Conservation (phyloP, 2,797 vertebrate species). For the Tiaroga cobitis region DNA sequence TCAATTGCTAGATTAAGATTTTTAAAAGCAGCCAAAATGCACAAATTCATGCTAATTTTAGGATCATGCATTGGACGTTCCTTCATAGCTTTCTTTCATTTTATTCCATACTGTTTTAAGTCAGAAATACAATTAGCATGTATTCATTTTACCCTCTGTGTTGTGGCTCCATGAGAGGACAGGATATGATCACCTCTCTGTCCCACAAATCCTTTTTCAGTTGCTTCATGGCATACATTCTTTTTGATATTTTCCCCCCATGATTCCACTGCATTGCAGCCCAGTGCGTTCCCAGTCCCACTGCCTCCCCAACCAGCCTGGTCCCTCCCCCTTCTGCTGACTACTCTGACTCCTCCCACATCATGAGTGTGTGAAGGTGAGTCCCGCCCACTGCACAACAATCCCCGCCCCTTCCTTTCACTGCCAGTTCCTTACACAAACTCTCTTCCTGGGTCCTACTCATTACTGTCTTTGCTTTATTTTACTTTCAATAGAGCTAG, state of each 20-base stretch:
- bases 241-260: slow-evolving; percentile 38
- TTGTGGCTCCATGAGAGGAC: slow-evolving; percentile 33
- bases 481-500: slow-evolving; percentile 35
- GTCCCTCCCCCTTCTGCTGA: slow-evolving; percentile 83
- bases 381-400: slow-evolving; percentile 62
- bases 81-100: slow-evolving; percentile 10
- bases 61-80: slow-evolving; percentile 1
- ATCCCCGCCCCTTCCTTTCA: slow-evolving; percentile 11
- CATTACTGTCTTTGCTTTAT: slow-evolving; percentile 31
- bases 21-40: neutral
- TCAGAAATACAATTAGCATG: neutral
- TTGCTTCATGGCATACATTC: slow-evolving; percentile 40
- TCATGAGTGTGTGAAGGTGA: slow-evolving; percentile 87
- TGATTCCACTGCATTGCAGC: slow-evolving; percentile 79
- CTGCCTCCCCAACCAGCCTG: slow-evolving; percentile 87
- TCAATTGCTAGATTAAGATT: slow-evolving; percentile 10
- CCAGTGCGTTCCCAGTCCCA: slow-evolving; percentile 87
- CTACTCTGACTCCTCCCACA: slow-evolving; percentile 80
- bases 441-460: slow-evolving; percentile 37
- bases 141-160: slow-evolving; percentile 14
- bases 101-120: slow-evolving; percentile 40
- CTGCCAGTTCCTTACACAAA: slow-evolving; percentile 15
- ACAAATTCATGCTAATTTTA: slow-evolving; percentile 4
- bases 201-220: slow-evolving; percentile 25
- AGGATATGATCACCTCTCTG: slow-evolving; percentile 18